phyloP scores from a whole-genome alignment of 1,140 invertebrate species.

The Drosophila pandora region DNA sequence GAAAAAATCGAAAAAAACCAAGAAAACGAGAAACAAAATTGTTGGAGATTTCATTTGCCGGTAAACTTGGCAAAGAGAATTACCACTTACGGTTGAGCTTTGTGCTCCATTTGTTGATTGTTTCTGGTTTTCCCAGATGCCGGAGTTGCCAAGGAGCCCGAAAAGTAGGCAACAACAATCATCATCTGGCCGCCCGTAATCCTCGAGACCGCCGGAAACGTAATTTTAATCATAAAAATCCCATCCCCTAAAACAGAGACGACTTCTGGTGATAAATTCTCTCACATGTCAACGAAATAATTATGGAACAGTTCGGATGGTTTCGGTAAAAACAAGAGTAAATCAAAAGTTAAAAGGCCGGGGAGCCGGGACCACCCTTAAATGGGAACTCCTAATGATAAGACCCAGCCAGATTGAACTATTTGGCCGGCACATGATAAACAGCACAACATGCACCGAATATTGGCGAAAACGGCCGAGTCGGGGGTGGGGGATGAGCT shows the following conservation, averaged over 20 bases:
- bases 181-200: slow-evolving; percentile 31
- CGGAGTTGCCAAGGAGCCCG: slow-evolving; percentile 20
- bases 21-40: slow-evolving; percentile 6
- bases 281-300: slow-evolving; percentile 23
- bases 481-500: slow-evolving; percentile 9
- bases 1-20: slow-evolving; percentile 2
- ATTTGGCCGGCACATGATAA: slow-evolving; percentile 53
- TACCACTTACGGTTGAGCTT: slow-evolving; percentile 39
- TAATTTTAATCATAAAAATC: slow-evolving; percentile 35
- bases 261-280: slow-evolving; percentile 23
- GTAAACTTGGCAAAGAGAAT: slow-evolving; percentile 43
- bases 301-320: slow-evolving; percentile 9
- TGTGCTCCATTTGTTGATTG: slow-evolving; percentile 51
- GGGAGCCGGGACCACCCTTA: slow-evolving; percentile 52
- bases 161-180: slow-evolving; percentile 47
- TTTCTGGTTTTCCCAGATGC: slow-evolving; percentile 14
- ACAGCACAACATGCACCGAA: slow-evolving; percentile 27
- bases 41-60: slow-evolving; percentile 45
- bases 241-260: slow-evolving; percentile 9
- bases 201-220: neutral
- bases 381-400: slow-evolving; percentile 52
- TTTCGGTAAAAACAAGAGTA: neutral
- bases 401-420: slow-evolving; percentile 33
- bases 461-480: slow-evolving; percentile 23
- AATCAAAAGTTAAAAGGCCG: slow-evolving; percentile 28